A percentile compares a stretch with the other conserved stretches of the same genome.
Evolutionary conservation across 2,797 vertebrate species (phyloP).

Genomic region (Hozukius guyotensis): DNA sequence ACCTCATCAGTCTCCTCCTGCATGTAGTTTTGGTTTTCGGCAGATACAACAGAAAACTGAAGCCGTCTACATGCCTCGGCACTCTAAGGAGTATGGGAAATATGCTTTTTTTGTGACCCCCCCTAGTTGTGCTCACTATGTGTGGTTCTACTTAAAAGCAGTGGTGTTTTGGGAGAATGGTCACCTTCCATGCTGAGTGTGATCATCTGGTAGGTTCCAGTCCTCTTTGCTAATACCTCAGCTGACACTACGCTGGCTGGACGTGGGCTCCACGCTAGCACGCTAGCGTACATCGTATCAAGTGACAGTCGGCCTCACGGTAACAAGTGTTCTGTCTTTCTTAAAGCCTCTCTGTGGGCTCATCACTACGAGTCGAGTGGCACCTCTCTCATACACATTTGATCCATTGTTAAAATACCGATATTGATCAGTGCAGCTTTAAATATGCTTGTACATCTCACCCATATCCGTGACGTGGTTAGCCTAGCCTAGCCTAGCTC

Average conservation of each 20-base stretch:
- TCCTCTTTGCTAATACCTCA: neutral
- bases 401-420: neutral
- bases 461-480: neutral
- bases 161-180: neutral
- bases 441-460: neutral
- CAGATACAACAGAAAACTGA: constrained; percentile 15
- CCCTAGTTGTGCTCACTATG: neutral
- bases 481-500: neutral
- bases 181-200: constrained; percentile 42
- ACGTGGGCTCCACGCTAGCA: neutral
- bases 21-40: constrained; percentile 2
- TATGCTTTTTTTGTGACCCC: neutral
- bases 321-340: too few species aligned
- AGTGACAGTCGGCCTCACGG: neutral
- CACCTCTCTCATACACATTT: neutral
- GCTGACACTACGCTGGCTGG: neutral
- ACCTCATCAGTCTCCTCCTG: neutral
- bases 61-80: neutral
- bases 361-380: neutral
- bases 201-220: neutral
- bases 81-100: neutral
- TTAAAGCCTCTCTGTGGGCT: too few species aligned
- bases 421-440: neutral
- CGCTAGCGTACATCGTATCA: neutral
- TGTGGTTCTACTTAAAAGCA: constrained; percentile 6